phyloP scores from a whole-genome alignment of 2,888 invertebrate genomes.

The Eucera pruinosa region DNA sequence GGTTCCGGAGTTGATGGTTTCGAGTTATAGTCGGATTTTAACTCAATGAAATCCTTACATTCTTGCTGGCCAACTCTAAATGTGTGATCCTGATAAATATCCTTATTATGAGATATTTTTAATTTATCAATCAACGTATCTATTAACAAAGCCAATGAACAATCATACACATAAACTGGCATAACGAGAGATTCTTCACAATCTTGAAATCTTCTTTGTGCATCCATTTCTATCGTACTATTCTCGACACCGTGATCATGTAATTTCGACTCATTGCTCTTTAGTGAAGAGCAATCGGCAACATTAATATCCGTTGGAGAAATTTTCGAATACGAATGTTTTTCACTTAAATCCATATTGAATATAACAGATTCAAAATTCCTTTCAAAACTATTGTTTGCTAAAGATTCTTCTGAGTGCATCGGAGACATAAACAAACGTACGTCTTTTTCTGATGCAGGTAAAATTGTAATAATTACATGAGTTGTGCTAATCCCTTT shows the following conservation, averaged over 20 bases:
- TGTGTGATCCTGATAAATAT: slow-evolving; percentile 86
- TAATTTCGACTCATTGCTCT: slow-evolving; percentile 65
- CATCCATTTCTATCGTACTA: slow-evolving; percentile 64
- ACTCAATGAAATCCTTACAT: slow-evolving; percentile 80
- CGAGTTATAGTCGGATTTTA: slow-evolving; percentile 82
- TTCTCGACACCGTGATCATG: slow-evolving; percentile 68
- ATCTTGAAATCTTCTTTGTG: slow-evolving; percentile 56
- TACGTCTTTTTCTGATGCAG: slow-evolving; percentile 86
- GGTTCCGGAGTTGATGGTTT: slow-evolving; percentile 84
- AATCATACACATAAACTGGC: slow-evolving; percentile 90
- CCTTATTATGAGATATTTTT: slow-evolving; percentile 81
- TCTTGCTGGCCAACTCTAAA: slow-evolving; percentile 83
- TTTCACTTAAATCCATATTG: slow-evolving; percentile 52
- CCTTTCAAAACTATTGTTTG: slow-evolving; percentile 60
- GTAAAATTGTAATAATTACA: slow-evolving; percentile 88
- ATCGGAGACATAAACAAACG: slow-evolving; percentile 71
- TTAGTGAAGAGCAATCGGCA: slow-evolving; percentile 43
- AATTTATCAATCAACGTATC: slow-evolving; percentile 85
- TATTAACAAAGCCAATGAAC: slow-evolving; percentile 87
- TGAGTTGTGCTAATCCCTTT: slow-evolving; percentile 87
- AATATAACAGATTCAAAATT: slow-evolving; percentile 60
- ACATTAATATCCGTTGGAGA: slow-evolving; percentile 50
- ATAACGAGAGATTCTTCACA: slow-evolving; percentile 80
- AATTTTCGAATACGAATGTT: slow-evolving; percentile 45
- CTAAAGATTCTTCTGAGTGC: slow-evolving; percentile 47